These are phyloP conservation scores for Alligator mississippiensis DNA, from an alignment of 2,113 vertebrate genomes.

Conservation along the genomic window DNA sequence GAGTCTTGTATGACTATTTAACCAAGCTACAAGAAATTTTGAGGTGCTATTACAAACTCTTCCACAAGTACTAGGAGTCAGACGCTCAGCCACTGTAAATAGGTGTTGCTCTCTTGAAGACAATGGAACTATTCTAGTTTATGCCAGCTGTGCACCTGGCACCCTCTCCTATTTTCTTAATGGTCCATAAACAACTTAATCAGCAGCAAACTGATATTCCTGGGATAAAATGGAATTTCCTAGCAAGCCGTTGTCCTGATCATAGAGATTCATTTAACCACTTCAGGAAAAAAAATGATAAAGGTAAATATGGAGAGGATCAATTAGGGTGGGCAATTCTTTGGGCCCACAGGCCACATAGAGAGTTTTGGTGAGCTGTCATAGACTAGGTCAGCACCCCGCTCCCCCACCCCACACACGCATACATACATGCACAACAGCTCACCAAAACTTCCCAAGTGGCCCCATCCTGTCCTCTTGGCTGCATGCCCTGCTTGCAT, in stretches of 20 bases:
- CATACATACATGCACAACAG: too few species aligned
- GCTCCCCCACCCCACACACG: too few species aligned
- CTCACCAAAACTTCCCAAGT: too few species aligned
- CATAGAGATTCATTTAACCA: background rate
- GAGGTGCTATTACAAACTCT: background rate
- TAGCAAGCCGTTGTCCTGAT: background rate
- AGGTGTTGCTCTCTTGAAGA: background rate
- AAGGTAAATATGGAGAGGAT: background rate
- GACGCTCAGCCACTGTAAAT: background rate
- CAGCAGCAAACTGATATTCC: background rate
- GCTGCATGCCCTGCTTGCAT: too few species aligned
- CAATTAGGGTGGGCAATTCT: too few species aligned
- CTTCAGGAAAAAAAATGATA: background rate
- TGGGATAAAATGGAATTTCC: background rate
- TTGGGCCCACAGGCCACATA: too few species aligned
- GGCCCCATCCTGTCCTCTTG: too few species aligned
- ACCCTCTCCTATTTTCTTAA: background rate
- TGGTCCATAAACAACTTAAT: background rate
- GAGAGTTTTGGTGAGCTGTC: too few species aligned
- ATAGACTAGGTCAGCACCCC: too few species aligned
- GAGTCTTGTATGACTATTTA: background rate
- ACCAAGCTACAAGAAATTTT: too few species aligned
- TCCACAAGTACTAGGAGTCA: background rate
- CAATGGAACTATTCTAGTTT: background rate
- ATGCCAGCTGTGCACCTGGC: background rate